Evolutionary conservation across 2,113 vertebrate species (phyloP).

Genomic region (Cinclus mexicanus): DNA sequence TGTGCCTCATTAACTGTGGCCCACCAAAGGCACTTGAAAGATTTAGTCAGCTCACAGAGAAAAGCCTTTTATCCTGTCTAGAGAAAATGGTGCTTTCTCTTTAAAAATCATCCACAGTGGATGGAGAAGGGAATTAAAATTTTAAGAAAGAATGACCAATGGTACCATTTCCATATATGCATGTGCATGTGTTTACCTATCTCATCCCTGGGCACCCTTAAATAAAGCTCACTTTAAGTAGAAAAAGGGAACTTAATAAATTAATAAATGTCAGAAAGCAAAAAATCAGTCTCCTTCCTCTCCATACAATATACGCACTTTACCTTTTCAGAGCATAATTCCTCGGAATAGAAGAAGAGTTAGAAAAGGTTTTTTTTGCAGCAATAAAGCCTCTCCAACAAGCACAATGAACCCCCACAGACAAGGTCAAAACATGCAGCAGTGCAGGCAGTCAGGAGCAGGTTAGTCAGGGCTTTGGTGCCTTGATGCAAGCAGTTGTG

Average conservation of each 20-base stretch:
- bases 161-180: background rate
- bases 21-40: background rate
- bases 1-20: background rate
- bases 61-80: background rate
- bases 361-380: background rate
- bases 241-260: background rate
- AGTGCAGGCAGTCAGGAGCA: background rate
- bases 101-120: background rate
- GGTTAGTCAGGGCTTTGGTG: background rate
- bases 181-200: background rate
- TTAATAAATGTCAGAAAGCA: background rate
- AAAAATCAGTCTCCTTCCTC: background rate
- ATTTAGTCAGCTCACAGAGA: background rate
- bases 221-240: background rate
- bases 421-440: background rate
- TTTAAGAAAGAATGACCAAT: background rate
- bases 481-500: fast-evolving
- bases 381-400: background rate
- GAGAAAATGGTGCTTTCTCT: background rate
- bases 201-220: background rate
- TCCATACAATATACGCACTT: background rate
- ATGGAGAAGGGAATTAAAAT: background rate
- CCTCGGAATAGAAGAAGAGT: background rate
- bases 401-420: background rate
- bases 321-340: background rate